Percentiles rank a stretch among this genome's conserved stretches.
These are phyloP conservation scores for Dicerorhinus sumatrensis DNA, from an alignment of 2,113 vertebrate species.

Conservation along the genomic window DNA sequence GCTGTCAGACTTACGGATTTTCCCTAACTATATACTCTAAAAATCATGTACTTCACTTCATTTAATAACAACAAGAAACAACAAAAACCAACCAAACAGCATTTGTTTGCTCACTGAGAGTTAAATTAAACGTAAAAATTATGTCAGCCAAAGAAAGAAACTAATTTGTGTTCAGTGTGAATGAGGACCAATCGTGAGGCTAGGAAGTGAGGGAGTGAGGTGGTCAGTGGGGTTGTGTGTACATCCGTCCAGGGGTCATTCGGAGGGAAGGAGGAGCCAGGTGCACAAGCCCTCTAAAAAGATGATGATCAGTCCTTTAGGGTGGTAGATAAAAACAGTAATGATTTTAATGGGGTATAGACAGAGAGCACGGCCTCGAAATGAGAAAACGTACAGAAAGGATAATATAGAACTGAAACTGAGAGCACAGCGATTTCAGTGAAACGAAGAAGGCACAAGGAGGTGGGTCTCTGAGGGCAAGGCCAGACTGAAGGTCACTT, in stretches of 20 bases:
- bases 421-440: not conserved
- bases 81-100: not conserved
- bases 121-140: not conserved
- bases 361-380: not conserved
- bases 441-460: not conserved
- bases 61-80: not conserved
- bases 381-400: not conserved
- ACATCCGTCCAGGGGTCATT: fast-evolving
- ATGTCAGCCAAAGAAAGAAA: not conserved
- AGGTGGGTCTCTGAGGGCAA: not conserved
- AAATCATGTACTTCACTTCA: not conserved
- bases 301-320: not conserved
- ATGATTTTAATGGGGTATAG: not conserved
- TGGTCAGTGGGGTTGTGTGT: not conserved
- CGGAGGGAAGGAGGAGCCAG: not conserved
- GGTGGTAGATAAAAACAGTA: not conserved
- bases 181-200: not conserved
- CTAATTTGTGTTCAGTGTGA: not conserved
- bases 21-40: not conserved
- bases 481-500: not conserved
- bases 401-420: not conserved
- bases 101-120: not conserved
- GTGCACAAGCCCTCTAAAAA: not conserved
- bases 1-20: not conserved
- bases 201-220: not conserved